phyloP scores from a whole-genome alignment of 2,113 vertebrate genomes.

The Anhinga rufa region DNA sequence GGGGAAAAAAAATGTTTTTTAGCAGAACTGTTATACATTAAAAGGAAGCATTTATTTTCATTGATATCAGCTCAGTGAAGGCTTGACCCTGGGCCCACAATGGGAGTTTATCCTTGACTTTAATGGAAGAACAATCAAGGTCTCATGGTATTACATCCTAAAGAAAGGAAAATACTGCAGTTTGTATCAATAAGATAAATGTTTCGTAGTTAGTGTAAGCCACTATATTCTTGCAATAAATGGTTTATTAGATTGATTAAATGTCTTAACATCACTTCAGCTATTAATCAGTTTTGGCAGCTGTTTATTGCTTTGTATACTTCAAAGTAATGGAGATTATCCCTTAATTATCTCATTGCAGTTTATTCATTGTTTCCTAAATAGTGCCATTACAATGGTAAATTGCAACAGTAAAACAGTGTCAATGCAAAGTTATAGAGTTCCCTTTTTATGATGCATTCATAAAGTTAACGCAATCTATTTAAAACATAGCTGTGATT shows the following conservation, averaged over 20 bases:
- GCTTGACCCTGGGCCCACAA: conserved; percentile 24
- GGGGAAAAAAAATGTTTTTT: neutral
- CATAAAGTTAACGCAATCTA: neutral
- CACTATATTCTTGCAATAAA: neutral
- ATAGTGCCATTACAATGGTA: conserved; percentile 17
- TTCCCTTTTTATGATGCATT: conserved; percentile 16
- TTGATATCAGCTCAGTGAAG: neutral
- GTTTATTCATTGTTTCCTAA: conserved; percentile 56
- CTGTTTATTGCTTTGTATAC: conserved; percentile 58
- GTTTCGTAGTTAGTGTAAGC: neutral
- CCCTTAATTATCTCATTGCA: conserved; percentile 52
- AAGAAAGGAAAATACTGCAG: conserved; percentile 15
- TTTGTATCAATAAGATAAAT: conserved; percentile 43
- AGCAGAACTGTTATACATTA: neutral
- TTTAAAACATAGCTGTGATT: neutral
- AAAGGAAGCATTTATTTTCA: conserved; percentile 49
- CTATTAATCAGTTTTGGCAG: conserved; percentile 60
- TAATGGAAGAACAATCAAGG: conserved; percentile 42
- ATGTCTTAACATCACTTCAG: neutral
- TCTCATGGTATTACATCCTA: neutral
- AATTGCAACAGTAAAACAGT: conserved; percentile 45
- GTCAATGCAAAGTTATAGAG: conserved; percentile 7
- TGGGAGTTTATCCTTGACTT: conserved; percentile 49
- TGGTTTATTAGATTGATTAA: conserved; percentile 60
- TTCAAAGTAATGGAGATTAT: conserved; percentile 42